phyloP scores from a whole-genome alignment of 2,797 vertebrate species.

The Falco naumanni region DNA sequence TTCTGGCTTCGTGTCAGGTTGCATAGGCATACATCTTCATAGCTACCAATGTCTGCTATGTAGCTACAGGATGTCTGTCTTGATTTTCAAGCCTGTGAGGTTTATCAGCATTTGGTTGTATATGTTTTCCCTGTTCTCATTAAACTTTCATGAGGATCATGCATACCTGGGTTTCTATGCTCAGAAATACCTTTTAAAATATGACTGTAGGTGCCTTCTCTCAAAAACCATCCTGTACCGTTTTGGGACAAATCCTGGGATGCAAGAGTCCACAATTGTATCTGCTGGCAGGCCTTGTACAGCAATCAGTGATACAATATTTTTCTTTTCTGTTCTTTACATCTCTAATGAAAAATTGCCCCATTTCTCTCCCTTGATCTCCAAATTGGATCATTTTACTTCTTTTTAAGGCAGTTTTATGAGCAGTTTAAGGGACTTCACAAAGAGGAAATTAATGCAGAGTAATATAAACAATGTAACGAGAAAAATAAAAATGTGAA shows the following conservation, averaged over 20 bases:
- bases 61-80: neutral
- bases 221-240: neutral
- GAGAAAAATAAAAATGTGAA: conserved; percentile 8
- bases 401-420: conserved; percentile 24
- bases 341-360: neutral
- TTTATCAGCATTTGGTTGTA: neutral
- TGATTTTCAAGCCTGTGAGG: neutral
- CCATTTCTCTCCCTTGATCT: conserved; percentile 31
- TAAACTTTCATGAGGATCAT: neutral
- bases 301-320: neutral
- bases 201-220: neutral
- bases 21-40: neutral
- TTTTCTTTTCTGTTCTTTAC: conserved; percentile 9
- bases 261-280: neutral
- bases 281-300: neutral
- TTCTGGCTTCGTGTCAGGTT: neutral
- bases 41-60: neutral
- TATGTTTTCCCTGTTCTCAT: neutral
- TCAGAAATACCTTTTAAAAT: neutral
- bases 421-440: neutral
- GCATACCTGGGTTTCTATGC: neutral
- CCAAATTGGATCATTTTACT: conserved; percentile 15
- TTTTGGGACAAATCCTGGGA: neutral
- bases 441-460: conserved; percentile 26
- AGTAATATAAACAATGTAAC: neutral